These are phyloP conservation scores for Biston stratarius DNA, from an alignment of 2,888 invertebrate species.

Conservation along the genomic window DNA sequence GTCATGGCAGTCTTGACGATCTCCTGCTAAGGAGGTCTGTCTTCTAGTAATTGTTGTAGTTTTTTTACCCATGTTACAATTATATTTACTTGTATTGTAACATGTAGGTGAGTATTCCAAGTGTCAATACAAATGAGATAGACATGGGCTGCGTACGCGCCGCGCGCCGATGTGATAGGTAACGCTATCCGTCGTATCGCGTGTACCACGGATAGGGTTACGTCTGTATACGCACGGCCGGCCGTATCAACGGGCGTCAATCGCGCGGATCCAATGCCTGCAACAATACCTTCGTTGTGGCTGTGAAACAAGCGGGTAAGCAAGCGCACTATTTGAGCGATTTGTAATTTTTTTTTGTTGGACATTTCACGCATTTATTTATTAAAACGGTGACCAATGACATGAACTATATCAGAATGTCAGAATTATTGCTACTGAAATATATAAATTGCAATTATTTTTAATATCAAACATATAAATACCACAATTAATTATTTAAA, in stretches of 20 bases:
- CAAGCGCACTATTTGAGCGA: slow-evolving; percentile 34
- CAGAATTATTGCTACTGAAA: too few relatives aligned
- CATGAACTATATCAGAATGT: too few relatives aligned
- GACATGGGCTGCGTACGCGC: slow-evolving; percentile 38
- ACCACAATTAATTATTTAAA: too few relatives aligned
- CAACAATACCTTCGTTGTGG: slow-evolving; percentile 79
- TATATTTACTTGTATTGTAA: not conserved
- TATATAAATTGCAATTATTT: too few relatives aligned
- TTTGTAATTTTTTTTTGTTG: not conserved
- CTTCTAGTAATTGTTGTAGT: not conserved
- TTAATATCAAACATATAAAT: too few relatives aligned
- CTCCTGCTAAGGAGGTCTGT: too few relatives aligned
- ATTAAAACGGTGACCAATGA: too few relatives aligned
- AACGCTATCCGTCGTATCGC: slow-evolving; percentile 82
- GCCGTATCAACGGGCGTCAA: slow-evolving; percentile 85
- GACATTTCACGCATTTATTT: too few relatives aligned
- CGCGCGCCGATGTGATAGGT: slow-evolving; percentile 69
- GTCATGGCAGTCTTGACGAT: too few relatives aligned
- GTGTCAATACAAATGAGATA: slow-evolving; percentile 32
- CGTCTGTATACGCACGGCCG: slow-evolving; percentile 70
- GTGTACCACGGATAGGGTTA: slow-evolving; percentile 79
- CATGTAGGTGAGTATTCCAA: not conserved
- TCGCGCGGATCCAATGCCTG: slow-evolving; percentile 82
- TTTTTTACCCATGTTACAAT: slow-evolving; percentile 6
- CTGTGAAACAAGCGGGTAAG: slow-evolving; percentile 49